Base-by-base conservation (phyloP, 2,797 vertebrate species). In the Anabas testudineus region DNA sequence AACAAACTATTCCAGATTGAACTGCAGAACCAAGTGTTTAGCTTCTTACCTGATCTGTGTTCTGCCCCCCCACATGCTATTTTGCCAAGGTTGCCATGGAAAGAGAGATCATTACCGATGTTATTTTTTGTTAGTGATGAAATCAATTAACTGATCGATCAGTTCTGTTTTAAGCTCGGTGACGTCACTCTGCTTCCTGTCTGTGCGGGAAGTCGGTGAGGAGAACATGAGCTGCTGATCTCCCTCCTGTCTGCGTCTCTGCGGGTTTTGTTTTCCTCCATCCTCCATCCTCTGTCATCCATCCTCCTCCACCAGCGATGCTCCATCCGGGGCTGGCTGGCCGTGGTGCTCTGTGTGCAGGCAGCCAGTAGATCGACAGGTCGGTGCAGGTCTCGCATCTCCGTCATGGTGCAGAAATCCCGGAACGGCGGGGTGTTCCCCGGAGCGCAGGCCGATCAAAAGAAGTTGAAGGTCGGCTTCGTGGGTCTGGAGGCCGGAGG, bases 401-500 rank as follows among this genome's bases (percentile, higher is more conserved):
- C 73, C 52, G 58, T 26, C 67, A 94, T 98, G 97, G 96, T 98
- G 92, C 96, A 98, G 92, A 97, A 97, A 90, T 94, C 97, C 84
- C 94, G 95, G 86, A 97, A 97, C 95, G 96, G 97, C 85, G 97
- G 96, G 76, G 96, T 99, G 79, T 99, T 97, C 91, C 95, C 96
- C 55, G 96, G 93, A 58, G 92, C 95, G 6, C 88, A 88, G 67
- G 87, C 94, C 82, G 95, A 95, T 56, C 97, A 97, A 92, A 98
- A 96, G 94, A 97, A 96, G 94, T 95, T 97, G 75, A 97, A 97
- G 92, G 97, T 98, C 92, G 97, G 97, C 86, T 99, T 99, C 88
- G 97, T 99, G 71, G 97, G 97, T 78, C 83, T 99, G 82, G 97
- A 98, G 85, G 92, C 96, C 22, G 95, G 95, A 4, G 95, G 95